Evolutionary conservation across 2,113 vertebrate species (phyloP), one percentile per base, ranked within the genome.

Genomic region (Pseudorhombus dupliciocellatus): DNA sequence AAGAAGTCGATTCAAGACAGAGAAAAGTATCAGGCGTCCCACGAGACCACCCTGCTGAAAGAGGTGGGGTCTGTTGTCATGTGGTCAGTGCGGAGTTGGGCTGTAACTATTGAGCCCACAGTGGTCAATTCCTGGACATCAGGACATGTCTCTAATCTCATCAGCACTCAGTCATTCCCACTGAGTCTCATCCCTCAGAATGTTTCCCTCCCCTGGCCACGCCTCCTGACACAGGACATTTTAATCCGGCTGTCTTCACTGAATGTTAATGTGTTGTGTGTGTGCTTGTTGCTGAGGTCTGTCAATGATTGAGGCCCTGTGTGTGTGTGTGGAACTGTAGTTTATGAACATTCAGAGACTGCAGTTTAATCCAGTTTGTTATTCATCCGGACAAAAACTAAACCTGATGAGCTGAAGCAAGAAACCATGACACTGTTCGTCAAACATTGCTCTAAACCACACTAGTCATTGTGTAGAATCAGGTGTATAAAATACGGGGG

Each of bases 21-120:
- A 86, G 97, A 98, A 67, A 99, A 98, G 84, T 99, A 99, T 80
- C 97, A 98, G 48, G 91, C 87, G 0, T 96, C 96, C 21, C 95
- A 95, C 0, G 95, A 97, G 50, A 96, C 94, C 59, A 99, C 97
- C 15, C 92, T 96, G 81, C 94, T 99, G 30, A 95, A 93, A 50
- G 96, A 98, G 95, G 97, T 98, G 89, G 93, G 87, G 3, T 64
- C 71, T 78, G 30, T 28, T 57, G 24, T 30, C 30, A 7, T 28
- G 60, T 4, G n/a, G 18, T 34, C 31, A 2, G 10, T 34, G 31
- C 8, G 8, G 31, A 34, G 31, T 34, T 24, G n/a, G 22, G 25
- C 8, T 53, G 22, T 30, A 26, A 50, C 46, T 42, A 67, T 60
- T 77, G 50, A 72, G 8, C 48, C 40, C 16, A 21, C 16, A 2